phyloP scores from a whole-genome alignment of 2,797 vertebrate genomes.

The Girardinus metallicus region DNA sequence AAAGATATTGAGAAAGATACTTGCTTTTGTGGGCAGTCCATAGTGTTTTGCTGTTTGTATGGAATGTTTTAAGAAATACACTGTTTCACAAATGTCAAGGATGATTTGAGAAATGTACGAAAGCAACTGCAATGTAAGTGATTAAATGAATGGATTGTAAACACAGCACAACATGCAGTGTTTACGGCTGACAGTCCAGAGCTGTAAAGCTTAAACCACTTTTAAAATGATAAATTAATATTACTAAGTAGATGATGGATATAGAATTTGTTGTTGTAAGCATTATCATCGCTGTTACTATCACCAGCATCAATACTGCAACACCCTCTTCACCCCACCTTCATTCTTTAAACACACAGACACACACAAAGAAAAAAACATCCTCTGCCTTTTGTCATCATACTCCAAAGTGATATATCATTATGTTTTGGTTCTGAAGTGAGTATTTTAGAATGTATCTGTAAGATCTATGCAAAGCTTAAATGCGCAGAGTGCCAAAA shows the following conservation, averaged over 20 bases:
- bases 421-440: conserved; percentile 43
- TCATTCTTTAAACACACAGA: conserved; percentile 1
- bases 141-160: background rate
- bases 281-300: conserved; percentile 64
- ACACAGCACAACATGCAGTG: conserved; percentile 5
- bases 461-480: conserved; percentile 56
- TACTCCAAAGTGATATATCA: conserved; percentile 52
- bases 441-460: conserved; percentile 42
- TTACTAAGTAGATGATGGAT: conserved; percentile 58
- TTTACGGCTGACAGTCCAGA: conserved; percentile 14
- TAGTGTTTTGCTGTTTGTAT: too few species aligned
- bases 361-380: conserved; percentile 12
- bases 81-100: too few species aligned
- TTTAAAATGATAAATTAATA: conserved; percentile 52
- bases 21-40: too few species aligned
- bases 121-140: too few species aligned
- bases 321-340: background rate
- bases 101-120: too few species aligned
- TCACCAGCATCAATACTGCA: conserved; percentile 62
- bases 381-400: conserved; percentile 32
- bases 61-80: too few species aligned
- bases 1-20: too few species aligned
- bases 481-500: conserved; percentile 35
- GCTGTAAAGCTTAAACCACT: conserved; percentile 28
- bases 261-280: conserved; percentile 46